Base-by-base conservation (phyloP, 1,140 invertebrate genomes). In the Orius insidiosus region DNA sequence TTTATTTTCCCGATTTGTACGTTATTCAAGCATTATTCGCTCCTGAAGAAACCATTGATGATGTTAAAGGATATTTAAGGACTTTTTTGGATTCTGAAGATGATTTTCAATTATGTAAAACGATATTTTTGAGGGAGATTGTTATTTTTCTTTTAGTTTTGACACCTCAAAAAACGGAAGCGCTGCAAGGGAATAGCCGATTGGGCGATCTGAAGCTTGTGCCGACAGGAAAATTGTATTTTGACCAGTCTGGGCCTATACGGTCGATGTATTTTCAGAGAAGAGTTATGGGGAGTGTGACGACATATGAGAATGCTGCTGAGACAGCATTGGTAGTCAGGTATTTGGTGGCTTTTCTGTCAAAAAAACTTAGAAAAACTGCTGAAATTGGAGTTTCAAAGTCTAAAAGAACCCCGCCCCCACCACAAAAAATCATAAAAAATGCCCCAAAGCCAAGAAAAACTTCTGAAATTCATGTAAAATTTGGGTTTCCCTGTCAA, bases 1-100 rank as follows among this genome's bases (percentile, higher is more conserved):
- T 43, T 3, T n/a, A 31, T 5, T 43, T 43, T 31, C 41, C 41
- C 7, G 41, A 43, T n/a, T n/a, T 5, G 10, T 30, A 10, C 4
- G 8, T 9, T 11, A 30, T 43, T 18, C 41, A 43, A 15, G 9
- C n/a, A 5, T 16, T 43, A 10, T 43, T 31, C 11, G 18, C 31
- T n/a, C 41, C 41, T 30, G 41, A 43, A 43, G 41, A 43, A 43
- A n/a, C 18, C 3, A 43, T 43, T n/a, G 10, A n/a, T 31, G 41
- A 43, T n/a, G 41, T 43, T 5, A 43, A 32, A 43, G 24, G 16
- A 9, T 43, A 30, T 18, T 30, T 43, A 9, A 32, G 18, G n/a
- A 43, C 19, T 4, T 43, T 43, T 31, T 15, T 43, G 41, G 18
- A 31, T 32, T 30, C 18, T 3, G 7, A 32, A 11, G 41, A 43